A percentile compares a stretch with the other conserved stretches of the same genome.
These are phyloP conservation scores for Cryptocephalus moraei DNA, from an alignment of 2,888 invertebrate genomes.

Conservation along the genomic window DNA sequence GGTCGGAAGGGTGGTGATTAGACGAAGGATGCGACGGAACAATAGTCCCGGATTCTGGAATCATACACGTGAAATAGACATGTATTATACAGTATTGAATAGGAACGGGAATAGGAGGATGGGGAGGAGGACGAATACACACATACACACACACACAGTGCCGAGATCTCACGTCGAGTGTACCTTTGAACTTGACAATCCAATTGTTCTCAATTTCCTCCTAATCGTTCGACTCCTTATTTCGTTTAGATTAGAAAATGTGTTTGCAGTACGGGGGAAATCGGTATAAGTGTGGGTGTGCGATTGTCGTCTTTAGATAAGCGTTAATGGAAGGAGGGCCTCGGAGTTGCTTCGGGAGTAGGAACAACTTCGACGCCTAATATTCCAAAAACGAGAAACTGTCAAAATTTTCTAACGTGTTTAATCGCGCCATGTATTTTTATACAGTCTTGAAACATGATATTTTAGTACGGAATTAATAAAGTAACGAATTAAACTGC, in stretches of 20 bases:
- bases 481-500: too few species aligned
- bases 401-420: too few species aligned
- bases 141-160: neutral
- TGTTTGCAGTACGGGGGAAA: neutral
- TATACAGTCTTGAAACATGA: too few species aligned
- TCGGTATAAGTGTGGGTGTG: neutral
- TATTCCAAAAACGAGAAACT: too few species aligned
- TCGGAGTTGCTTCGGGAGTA: too few species aligned
- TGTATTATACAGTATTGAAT: slow-evolving; percentile 33
- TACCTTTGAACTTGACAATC: slow-evolving; percentile 36
- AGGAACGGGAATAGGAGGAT: slow-evolving; percentile 7
- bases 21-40: slow-evolving; percentile 26
- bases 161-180: slow-evolving; percentile 22
- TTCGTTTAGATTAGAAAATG: slow-evolving; percentile 14
- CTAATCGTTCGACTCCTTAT: slow-evolving; percentile 19
- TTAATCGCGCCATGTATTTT: too few species aligned
- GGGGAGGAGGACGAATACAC: neutral
- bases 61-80: slow-evolving; percentile 36
- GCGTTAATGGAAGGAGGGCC: too few species aligned
- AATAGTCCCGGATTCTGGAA: slow-evolving; percentile 35
- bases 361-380: too few species aligned
- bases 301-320: neutral
- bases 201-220: slow-evolving; percentile 32
- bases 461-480: too few species aligned
- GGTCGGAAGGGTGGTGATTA: slow-evolving; percentile 29